phyloP scores from a whole-genome alignment of 2,797 vertebrate species.

The Clarias laeviceps region DNA sequence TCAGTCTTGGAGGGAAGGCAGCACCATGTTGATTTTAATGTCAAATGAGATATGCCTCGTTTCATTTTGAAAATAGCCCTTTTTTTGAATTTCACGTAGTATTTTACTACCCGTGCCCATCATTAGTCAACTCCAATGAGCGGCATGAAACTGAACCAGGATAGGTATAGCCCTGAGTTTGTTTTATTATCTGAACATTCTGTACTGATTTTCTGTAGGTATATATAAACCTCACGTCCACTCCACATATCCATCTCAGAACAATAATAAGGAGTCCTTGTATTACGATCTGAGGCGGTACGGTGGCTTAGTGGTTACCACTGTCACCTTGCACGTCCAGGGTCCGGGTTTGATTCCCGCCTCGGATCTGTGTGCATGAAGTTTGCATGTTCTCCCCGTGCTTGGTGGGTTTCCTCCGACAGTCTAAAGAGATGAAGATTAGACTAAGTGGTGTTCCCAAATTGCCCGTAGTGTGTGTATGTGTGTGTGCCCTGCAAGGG shows the following conservation, averaged over 20 bases:
- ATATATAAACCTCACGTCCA: background rate
- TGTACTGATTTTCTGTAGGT: background rate
- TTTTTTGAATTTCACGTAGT: conserved; percentile 13
- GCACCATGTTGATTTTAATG: background rate
- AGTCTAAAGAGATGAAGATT: too few relatives aligned
- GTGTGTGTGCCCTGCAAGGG: too few relatives aligned
- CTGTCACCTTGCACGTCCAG: too few relatives aligned
- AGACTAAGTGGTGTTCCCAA: too few relatives aligned
- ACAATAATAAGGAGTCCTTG: background rate
- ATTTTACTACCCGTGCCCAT: background rate
- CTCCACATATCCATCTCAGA: background rate
- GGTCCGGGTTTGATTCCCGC: too few relatives aligned
- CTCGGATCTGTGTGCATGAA: too few relatives aligned
- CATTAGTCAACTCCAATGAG: background rate
- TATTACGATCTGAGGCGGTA: background rate
- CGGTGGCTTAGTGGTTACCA: too few relatives aligned
- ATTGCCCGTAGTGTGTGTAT: too few relatives aligned
- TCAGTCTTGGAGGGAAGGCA: background rate
- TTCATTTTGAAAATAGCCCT: conserved; percentile 12
- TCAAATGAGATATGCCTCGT: conserved; percentile 26
- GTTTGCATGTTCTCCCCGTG: too few relatives aligned
- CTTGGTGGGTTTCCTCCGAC: too few relatives aligned
- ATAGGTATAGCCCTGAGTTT: background rate
- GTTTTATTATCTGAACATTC: background rate
- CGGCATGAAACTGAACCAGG: background rate